Conservation (phyloP, 2,888 invertebrate genomes). For the Schrankia costaestrigalis region DNA sequence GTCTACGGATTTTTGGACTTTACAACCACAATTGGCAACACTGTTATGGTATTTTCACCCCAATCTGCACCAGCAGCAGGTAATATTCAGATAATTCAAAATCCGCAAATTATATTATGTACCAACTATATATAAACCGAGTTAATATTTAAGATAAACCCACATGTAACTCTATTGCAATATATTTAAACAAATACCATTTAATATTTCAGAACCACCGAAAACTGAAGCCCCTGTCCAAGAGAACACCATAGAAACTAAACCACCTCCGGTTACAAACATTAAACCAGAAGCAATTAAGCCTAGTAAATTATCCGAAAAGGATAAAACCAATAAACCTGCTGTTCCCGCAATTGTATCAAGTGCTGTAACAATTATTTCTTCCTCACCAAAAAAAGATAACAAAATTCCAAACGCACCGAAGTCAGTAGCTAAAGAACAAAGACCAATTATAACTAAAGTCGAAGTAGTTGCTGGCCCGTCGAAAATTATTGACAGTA, state of each 20-base stretch:
- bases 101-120: no score
- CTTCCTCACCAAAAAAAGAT: conserved; percentile 70
- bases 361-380: conserved; percentile 64
- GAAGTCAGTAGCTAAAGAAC: conserved; percentile 71
- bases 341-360: conserved; percentile 56
- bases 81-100: no score
- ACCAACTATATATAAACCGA: no score
- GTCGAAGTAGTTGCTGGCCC: conserved; percentile 80
- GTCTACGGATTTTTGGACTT: conserved; percentile 97
- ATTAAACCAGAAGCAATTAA: conserved; percentile 69
- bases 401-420: conserved; percentile 61
- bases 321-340: conserved; percentile 63
- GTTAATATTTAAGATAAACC: no score
- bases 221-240: conserved; percentile 66
- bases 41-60: conserved; percentile 96
- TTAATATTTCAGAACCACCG: conserved; percentile 61
- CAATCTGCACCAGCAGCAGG: conserved; percentile 89
- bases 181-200: no score
- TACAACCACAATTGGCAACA: conserved; percentile 95
- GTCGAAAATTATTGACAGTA: conserved; percentile 68
- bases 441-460: conserved; percentile 72
- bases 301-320: conserved; percentile 67
- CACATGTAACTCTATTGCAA: not conserved
- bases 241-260: conserved; percentile 74
- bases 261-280: conserved; percentile 64